Conservation (phyloP, 2,113 vertebrate species). For the Corythoichthys haematopterus region DNA sequence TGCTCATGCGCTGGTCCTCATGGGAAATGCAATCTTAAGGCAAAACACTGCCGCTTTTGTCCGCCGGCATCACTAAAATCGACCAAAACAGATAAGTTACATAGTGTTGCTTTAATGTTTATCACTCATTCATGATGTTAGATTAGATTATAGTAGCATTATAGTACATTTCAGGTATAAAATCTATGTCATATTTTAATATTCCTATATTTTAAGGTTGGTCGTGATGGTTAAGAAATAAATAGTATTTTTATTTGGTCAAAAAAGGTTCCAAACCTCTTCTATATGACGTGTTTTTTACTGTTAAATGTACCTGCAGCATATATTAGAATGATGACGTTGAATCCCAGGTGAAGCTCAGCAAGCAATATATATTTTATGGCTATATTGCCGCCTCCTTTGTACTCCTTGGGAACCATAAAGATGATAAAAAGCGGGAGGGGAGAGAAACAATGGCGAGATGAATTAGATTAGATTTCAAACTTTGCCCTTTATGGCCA, state of each 20-base stretch:
- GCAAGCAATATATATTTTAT: conserved; percentile 32
- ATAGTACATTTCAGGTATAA: not conserved
- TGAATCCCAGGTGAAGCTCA: not conserved
- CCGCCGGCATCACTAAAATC: too few species aligned
- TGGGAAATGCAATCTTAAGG: too few species aligned
- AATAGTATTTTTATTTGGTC: not conserved
- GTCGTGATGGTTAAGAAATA: not conserved
- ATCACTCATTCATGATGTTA: not conserved
- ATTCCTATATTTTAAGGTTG: too few species aligned
- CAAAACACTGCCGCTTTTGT: too few species aligned
- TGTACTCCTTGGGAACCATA: conserved; percentile 38
- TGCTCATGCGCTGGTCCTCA: too few species aligned
- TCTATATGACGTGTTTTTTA: not conserved
- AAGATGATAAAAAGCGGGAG: conserved; percentile 47
- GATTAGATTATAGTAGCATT: not conserved
- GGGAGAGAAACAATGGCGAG: conserved; percentile 3
- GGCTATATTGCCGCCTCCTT: conserved; percentile 20
- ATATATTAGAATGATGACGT: conserved; percentile 8
- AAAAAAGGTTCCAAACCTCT: not conserved
- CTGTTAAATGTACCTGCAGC: not conserved
- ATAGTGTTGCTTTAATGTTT: not conserved
- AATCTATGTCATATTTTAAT: not conserved
- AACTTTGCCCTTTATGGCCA: conserved; percentile 26
- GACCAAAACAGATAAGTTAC: too few species aligned
- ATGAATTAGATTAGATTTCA: conserved; percentile 8